Base-by-base conservation (phyloP, 2,888 invertebrate genomes). In the Oscheius sp. region DNA sequence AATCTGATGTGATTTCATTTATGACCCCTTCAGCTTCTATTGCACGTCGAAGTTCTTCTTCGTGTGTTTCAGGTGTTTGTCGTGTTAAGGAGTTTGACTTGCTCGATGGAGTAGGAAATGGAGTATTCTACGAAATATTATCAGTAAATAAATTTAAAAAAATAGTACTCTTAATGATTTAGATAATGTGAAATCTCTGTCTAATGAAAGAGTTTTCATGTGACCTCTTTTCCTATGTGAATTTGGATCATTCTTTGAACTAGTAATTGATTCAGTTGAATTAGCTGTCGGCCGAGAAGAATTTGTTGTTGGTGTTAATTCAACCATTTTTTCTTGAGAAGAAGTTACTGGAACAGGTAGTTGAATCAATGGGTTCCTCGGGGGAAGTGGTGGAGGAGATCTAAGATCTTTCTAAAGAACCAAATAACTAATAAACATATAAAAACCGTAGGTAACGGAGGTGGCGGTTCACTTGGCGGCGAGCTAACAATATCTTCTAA, bases 151-250 rank as follows among this genome's bases (percentile, higher is more conserved):
- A 5, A 22, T 3, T n/a, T 24, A n/a, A 1, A 17, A 2, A 20
- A 12, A 24, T n/a, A 38, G 45, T 28, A 72, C 75, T 56, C 84
- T 84, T 49, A 84, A 71, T 9, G 70, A 50, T 66, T 84, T 84
- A 9, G 81, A 82, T 20, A 82, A 68, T 2, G 80, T 77, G n/a
- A 84, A 50, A 20, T 82, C 84, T 36, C 84, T 64, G 68, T 84
- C 84, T 20, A 84, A 64, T 3, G 83, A 83, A 38, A 80, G 85
- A 20, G 82, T 80, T 62, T 84, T 84, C 32, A 72, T 73, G 54
- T 84, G 84, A 22, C 82, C 83, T 17, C 78, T 73, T 20, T 67
- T 69, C 33, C 74, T 74, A 6, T 30, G 32, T n/a, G 36, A 38
- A 24, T 17, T 41, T 12, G 24, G 14, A 9, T 47, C 47, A 14